Percentiles rank a stretch among this genome's conserved stretches.
These are phyloP conservation scores for Dilophus febrilis DNA, from an alignment of 2,888 invertebrate species.

Conservation along the genomic window DNA sequence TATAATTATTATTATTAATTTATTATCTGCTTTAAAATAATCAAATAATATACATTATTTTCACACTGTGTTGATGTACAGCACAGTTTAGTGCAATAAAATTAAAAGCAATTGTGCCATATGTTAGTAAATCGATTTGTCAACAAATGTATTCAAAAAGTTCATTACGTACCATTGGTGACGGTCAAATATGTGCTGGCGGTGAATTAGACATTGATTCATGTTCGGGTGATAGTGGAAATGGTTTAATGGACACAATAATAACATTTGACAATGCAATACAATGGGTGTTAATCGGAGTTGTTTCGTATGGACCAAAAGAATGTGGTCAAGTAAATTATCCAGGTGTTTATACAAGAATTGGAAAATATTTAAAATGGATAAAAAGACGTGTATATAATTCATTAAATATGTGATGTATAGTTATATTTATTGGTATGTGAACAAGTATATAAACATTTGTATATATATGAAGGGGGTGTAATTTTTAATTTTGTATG, in stretches of 20 bases:
- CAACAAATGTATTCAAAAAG: constrained; percentile 30
- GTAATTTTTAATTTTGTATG: too few species aligned
- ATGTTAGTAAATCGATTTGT: constrained; percentile 33
- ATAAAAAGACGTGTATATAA: constrained; percentile 19
- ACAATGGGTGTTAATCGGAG: constrained; percentile 33
- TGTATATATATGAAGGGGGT: too few species aligned
- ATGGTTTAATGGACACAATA: constrained; percentile 39
- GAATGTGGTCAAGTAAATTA: constrained; percentile 37
- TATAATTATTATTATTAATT: too few species aligned
- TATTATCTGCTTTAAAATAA: too few species aligned
- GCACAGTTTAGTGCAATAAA: constrained; percentile 28
- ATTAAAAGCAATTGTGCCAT: constrained; percentile 35
- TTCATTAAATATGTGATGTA: neutral
- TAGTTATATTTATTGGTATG: too few species aligned
- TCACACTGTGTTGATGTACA: too few species aligned
- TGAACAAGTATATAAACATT: too few species aligned
- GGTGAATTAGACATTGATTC: constrained; percentile 42
- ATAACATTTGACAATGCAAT: constrained; percentile 5
- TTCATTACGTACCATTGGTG: constrained; percentile 23
- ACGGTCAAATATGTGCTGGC: constrained; percentile 43
- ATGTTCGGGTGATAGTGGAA: constrained; percentile 51
- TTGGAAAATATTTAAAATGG: constrained; percentile 37
- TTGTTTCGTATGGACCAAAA: constrained; percentile 40
- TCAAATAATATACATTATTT: too few species aligned
- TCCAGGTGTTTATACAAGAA: constrained; percentile 42